Evolutionary conservation across 2,888 invertebrate species (phyloP), one percentile per base, ranked within the genome.

Genomic region (Elgonia sp.): DNA sequence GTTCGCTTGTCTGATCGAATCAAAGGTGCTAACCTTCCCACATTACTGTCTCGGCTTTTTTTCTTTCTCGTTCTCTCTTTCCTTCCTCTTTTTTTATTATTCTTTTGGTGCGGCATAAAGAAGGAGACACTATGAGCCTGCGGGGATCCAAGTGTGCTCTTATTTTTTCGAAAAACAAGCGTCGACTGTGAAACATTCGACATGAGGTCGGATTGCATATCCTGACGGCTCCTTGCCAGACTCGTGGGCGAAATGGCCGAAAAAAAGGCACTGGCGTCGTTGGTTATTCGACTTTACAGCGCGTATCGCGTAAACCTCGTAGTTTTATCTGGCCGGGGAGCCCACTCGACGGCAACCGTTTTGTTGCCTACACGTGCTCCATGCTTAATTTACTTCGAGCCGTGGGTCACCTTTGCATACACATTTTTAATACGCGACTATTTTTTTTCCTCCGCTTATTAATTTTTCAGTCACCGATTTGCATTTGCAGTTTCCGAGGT

Each of bases 291-390:
- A 86, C 85, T 89, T 83, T 79, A 87, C 89, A 81, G 81, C 86
- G 86, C 76, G 77, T 84, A 87, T 87, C 87, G 85, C 89, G 87
- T 89, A 89, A 89, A 89, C 89, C 85, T 76, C 73, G 75, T 83
- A 82, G 85, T 83, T 89, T 89, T 89, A 89, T 89, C 89, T 85
- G 21, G 75, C 84, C 79, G 73, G 60, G 39, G 87, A 89, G 42
- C 85, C 89, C 85, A 89, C 89, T 85, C 86, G 89, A 79, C 75
- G 79, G 87, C 83, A 87, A 83, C 87, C 83, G 89, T 81, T 89
- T 86, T 84, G 73, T 87, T 82, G 89, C 87, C 89, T 87, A 87
- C 89, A 86, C 83, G 83, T 87, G 85, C 87, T 85, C 75, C 81
- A 50, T 65, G 63, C 57, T 86, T 80, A 85, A 85, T 85, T 80